Percentiles rank a stretch among this genome's conserved stretches.
These are phyloP conservation scores for Pristionchus entomophagus DNA, from an alignment of 2,888 invertebrate species.

Conservation along the genomic window DNA sequence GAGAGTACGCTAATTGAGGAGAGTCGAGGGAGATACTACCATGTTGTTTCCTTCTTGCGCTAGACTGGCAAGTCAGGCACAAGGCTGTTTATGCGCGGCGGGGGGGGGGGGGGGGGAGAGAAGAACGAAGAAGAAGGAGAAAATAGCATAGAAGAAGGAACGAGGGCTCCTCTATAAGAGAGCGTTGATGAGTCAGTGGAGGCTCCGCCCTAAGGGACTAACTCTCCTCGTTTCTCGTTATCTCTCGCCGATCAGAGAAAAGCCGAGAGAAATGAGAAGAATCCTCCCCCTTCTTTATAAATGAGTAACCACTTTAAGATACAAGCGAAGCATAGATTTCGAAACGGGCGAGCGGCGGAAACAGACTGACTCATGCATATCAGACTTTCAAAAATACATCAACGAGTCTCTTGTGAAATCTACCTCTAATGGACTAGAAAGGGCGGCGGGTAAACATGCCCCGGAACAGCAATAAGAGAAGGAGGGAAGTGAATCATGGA, in stretches of 20 bases:
- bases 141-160: no score
- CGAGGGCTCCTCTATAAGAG: slow-evolving; percentile 18
- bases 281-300: no score
- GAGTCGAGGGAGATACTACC: no score
- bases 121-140: neutral
- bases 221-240: no score
- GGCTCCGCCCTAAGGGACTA: neutral
- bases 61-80: neutral
- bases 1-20: no score
- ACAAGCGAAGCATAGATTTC: neutral
- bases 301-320: slow-evolving; percentile 24
- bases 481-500: neutral
- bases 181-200: neutral
- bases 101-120: neutral
- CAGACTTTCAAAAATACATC: neutral
- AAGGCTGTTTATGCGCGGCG: neutral
- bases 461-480: neutral
- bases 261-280: no score
- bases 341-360: neutral
- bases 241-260: no score
- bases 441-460: neutral
- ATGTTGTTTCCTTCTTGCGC: no score
- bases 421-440: neutral
- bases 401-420: neutral
- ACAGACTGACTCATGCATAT: neutral